Base-by-base conservation (phyloP, 2,113 vertebrate species). In the Herpetotheres cachinnans region DNA sequence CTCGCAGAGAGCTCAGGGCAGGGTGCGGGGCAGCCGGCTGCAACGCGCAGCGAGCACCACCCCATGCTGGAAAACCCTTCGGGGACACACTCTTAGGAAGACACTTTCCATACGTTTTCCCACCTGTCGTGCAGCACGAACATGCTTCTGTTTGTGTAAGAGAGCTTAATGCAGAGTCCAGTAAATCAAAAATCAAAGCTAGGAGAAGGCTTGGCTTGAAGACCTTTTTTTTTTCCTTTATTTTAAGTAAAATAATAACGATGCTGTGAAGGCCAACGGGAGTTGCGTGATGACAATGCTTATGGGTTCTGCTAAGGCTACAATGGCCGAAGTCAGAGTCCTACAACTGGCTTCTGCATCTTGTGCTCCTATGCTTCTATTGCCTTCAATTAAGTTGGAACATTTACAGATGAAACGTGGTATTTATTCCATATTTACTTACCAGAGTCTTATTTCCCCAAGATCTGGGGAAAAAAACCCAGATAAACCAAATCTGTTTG, bases 51-150 rank as follows among this genome's bases (percentile, higher is more conserved):
- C 6, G 8, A 50, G 46, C 47, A 21, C 32, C 30, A 7, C 8
- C 15, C 16, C 8, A 6, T 4, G 30, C 47, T 38, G 9, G 2
- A 7, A 9, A 27, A 46, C 29, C 3, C 19, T 6, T 2, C 1
- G 16, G 42, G 34, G 47, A 46, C 7, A 3, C 3, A 9, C 29
- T 7, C 16, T 7, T 21, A 7, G 27, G 22, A 9, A 25, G 6
- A 13, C 22, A 2, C 21, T 34, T 26, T 6, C 47, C 21, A 1
- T 10, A 1, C 4, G 30, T 54, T 13, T 21, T 40, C 54, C 67
- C 29, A 18, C 47, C 36, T 16, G 30, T 55, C 56, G 36, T 18
- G 6, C 32, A 19, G 61, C 49, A 20, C 4, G 14, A 49, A 55
- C 15, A 4, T 5, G 11, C 29, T 61, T 22, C 70, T 11, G 4